A percentile compares a stretch with the other conserved stretches of the same genome.
Evolutionary conservation across 2,797 vertebrate species (phyloP).

Genomic region (Craterocephalus amniculus): DNA sequence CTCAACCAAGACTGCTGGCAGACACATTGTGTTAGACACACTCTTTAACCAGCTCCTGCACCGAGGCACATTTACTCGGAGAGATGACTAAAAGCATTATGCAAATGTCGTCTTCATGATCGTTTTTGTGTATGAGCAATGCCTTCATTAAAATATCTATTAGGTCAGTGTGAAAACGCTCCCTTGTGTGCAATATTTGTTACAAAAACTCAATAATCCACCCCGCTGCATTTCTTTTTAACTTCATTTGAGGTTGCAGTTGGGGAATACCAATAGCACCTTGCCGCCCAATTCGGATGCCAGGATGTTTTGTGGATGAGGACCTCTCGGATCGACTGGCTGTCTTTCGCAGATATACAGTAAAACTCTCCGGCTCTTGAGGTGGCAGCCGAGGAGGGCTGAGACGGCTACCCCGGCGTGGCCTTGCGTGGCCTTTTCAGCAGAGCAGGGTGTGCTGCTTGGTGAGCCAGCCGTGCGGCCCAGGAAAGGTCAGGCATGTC

Average conservation of each 20-base stretch:
- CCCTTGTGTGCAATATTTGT: not conserved
- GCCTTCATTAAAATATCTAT: conserved; percentile 44
- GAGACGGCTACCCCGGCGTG: conserved; percentile 47
- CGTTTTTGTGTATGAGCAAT: conserved; percentile 45
- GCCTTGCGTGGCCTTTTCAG: conserved; percentile 78
- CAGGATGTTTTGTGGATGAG: conserved; percentile 54
- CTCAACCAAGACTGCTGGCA: conserved; percentile 65
- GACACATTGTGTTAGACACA: conserved; percentile 56
- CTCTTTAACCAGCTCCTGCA: conserved; percentile 50
- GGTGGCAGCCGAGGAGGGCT: conserved; percentile 39
- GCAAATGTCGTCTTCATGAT: conserved; percentile 59
- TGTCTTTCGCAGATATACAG: conserved; percentile 53
- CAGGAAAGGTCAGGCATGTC: conserved; percentile 83
- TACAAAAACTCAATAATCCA: conserved; percentile 20
- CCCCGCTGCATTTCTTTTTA: conserved; percentile 27
- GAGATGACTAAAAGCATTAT: conserved; percentile 64
- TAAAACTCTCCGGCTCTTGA: conserved; percentile 51
- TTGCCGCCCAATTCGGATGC: conserved; percentile 59
- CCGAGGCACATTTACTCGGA: conserved; percentile 40
- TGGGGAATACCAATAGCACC: conserved; percentile 43
- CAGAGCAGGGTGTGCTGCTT: conserved; percentile 34
- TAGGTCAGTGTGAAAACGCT: conserved; percentile 23
- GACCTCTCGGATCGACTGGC: conserved; percentile 61
- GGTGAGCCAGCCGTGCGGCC: conserved; percentile 56
- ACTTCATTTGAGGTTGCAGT: conserved; percentile 24